Evolutionary conservation across 2,797 vertebrate species (phyloP).

Genomic region (Helarctos malayanus): DNA sequence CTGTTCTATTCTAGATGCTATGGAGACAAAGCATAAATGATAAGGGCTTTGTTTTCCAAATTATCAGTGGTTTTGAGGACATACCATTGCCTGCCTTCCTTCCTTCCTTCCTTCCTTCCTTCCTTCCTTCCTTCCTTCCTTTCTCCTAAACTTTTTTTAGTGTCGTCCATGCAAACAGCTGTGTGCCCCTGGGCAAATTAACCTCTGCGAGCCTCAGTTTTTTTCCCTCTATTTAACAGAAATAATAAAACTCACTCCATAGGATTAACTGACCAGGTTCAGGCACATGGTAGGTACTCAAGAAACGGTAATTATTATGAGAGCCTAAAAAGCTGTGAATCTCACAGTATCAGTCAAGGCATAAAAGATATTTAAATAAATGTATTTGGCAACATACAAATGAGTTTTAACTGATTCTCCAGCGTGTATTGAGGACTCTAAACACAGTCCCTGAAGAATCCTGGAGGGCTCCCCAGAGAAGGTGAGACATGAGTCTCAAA

Average conservation of each 20-base stretch:
- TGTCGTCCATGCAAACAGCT: neutral
- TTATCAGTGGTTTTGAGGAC: neutral
- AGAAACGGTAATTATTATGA: neutral
- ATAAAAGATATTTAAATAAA: neutral
- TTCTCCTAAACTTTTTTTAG: neutral
- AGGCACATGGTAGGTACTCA: neutral
- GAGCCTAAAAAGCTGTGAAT: constrained; percentile 7
- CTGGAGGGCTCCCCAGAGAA: neutral
- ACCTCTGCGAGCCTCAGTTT: neutral
- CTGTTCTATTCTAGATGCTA: neutral
- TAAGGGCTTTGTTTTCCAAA: neutral
- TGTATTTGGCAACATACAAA: neutral
- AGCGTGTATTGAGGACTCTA: neutral
- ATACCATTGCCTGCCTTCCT: neutral
- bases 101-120: neutral
- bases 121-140: neutral
- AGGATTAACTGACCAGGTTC: constrained; percentile 8
- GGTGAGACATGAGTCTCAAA: neutral
- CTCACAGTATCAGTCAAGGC: neutral
- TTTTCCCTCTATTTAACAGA: neutral
- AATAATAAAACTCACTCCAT: constrained; percentile 14
- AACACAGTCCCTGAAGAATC: neutral
- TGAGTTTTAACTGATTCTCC: neutral
- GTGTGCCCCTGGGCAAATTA: neutral
- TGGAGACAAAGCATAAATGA: neutral